Evolutionary conservation across 1,140 invertebrate genomes (phyloP), one percentile per base, ranked within the genome.

Genomic region (Mercenaria mercenaria): DNA sequence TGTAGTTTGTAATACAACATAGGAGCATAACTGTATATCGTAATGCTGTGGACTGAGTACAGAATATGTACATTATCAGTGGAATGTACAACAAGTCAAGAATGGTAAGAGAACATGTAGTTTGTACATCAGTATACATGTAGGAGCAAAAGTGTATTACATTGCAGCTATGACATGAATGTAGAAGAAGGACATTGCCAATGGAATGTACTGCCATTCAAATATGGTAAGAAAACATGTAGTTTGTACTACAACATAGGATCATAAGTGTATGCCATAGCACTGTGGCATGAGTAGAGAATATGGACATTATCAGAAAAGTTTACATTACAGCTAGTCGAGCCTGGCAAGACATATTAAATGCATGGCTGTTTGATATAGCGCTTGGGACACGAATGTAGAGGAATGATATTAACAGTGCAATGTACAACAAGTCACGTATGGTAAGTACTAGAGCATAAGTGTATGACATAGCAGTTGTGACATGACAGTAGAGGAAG

Each of bases 1-100:
- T n/a, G n/a, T 6, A 23, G n/a, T 32, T 64, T 56, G n/a, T 15
- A 89, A 89, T 39, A 72, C 88, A 13, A 89, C 88, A n/a, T 89
- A 79, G 88, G 23, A 74, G 29, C 64, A 82, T 47, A 59, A 74
- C 50, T 89, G 88, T 64, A 83, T 89, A 41, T 56, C 64, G 50
- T 89, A 89, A 34, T 79, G 61, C 11, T 89, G 88, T 89, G 80
- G 76, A 23, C 39, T 89, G 37, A 32, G 11, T 13, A n/a, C n/a
- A 23, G 61, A 29, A 2, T 26, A 3, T 0, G 88, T 39, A n/a
- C 61, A 69, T 34, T 83, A 82, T 34, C 59, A 76, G 8, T 76
- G 79, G 88, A 83, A 72, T 47, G 80, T 89, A n/a, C 50, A 69
- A 32, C 79, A 67, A 11, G 39, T 82, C 6, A 34, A 69, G 32